Percentiles rank a stretch among this genome's conserved stretches.
These are phyloP conservation scores for Mesocentrotus franciscanus DNA, from an alignment of 53 echinoderm and acorn worm species.

Conservation along the genomic window DNA sequence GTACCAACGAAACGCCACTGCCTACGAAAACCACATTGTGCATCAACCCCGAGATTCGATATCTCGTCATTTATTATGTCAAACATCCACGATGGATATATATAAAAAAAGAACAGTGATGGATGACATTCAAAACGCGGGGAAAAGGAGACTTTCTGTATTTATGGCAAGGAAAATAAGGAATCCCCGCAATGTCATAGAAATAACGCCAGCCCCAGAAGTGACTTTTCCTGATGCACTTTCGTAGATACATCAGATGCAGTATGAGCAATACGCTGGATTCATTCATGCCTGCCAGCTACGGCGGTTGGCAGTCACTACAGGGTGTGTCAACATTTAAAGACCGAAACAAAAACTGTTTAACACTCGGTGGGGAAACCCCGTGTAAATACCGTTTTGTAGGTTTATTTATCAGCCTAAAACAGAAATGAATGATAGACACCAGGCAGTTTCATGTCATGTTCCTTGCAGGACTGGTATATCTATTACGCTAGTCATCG, in stretches of 20 bases:
- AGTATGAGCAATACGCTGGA: slow-evolving; percentile 20
- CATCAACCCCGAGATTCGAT: background rate
- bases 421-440: too few species aligned
- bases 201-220: background rate
- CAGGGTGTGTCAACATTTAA: slow-evolving; percentile 4
- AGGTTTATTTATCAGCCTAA: too few species aligned
- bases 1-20: too few species aligned
- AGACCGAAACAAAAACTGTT: background rate
- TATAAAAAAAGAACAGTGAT: background rate
- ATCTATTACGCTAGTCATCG: too few species aligned
- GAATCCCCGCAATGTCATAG: background rate
- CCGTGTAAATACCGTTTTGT: too few species aligned
- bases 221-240: slow-evolving; percentile 49
- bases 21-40: background rate
- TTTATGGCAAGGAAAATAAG: slow-evolving; percentile 24
- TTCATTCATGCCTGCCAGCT: slow-evolving; percentile 52
- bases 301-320: background rate
- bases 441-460: too few species aligned
- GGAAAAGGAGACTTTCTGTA: slow-evolving; percentile 1
- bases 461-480: too few species aligned
- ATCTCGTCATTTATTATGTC: background rate
- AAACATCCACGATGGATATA: background rate
- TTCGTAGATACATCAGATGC: slow-evolving; percentile 29
- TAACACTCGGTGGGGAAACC: background rate
- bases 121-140: background rate